Conservation (phyloP, 2,888 invertebrate species). For the Melitaea athalia region DNA sequence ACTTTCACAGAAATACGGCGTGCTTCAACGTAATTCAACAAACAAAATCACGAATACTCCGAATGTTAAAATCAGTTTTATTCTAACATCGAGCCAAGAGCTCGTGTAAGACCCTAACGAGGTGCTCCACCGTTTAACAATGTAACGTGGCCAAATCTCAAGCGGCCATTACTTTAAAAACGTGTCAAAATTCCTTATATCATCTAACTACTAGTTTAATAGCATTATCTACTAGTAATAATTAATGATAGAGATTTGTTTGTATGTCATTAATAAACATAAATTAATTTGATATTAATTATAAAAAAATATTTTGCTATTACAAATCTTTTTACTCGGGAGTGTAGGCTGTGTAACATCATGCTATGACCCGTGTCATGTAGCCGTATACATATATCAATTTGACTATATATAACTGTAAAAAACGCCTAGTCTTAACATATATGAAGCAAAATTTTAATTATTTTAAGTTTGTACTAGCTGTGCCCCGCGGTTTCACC, state of each 20-base stretch:
- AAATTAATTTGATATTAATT: too few relatives aligned
- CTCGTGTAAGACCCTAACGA: conserved; percentile 35
- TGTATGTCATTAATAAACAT: too few relatives aligned
- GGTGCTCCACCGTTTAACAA: conserved; percentile 37
- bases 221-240: not conserved
- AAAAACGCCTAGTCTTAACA: too few relatives aligned
- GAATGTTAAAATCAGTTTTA: conserved; percentile 10
- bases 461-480: too few relatives aligned
- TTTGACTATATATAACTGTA: too few relatives aligned
- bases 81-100: conserved; percentile 12
- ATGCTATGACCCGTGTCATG: too few relatives aligned
- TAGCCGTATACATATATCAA: too few relatives aligned
- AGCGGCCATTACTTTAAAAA: conserved; percentile 45
- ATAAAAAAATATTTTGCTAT: too few relatives aligned
- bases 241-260: not conserved
- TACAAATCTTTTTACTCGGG: too few relatives aligned
- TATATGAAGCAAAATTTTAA: too few relatives aligned
- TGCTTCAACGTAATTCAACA: not conserved
- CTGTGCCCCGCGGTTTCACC: too few relatives aligned
- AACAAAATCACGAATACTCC: not conserved
- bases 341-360: too few relatives aligned
- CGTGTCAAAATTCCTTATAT: conserved; percentile 38
- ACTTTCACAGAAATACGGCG: not conserved
- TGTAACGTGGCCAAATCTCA: conserved; percentile 36
- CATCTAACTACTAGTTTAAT: conserved; percentile 12